Base-by-base conservation (phyloP, 2,797 vertebrate genomes). In the Acrossocheilus wenchowensis region DNA sequence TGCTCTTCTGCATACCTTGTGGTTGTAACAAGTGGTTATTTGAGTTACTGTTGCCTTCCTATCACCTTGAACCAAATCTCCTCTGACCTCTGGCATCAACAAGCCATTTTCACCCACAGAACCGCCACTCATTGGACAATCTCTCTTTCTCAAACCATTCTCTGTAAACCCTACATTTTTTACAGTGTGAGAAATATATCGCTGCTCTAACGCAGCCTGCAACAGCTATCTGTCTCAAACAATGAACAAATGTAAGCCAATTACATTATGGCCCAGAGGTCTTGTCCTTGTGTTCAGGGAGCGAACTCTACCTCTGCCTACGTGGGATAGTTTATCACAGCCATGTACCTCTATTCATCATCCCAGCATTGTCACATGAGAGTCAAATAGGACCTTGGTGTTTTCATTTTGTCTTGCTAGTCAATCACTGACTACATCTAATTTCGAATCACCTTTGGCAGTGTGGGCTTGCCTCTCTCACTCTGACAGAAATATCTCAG, bases 71-170 rank as follows among this genome's bases (percentile, higher is more conserved):
- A 68, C 6, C 26, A 36, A 17, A 26, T 89, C 62, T 88, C 88
- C 85, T 87, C 86, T 87, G 86, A 89, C 82, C 79, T 88, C 77
- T 88, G 69, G 30, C 84, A 81, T 83, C 81, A 88, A 83, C 79
- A 87, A 83, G 30, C 5, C 64, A 74, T 85, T 73, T 89, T 71
- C 2, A 5, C 78, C 41, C 62, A 85, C 17, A 87, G 39, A 84
- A 87, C 62, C 45, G 52, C 72, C 15, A 5, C 84, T 82, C 68
- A 86, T 79, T 78, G 87, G 39, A 82, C 77, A 74, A 72, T 26
- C 43, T 83, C 39, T 62, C 36, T 26, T 5, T 82, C 41, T 41
- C 3, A 0, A 30, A 52, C 45, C 0, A 11, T 68, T 48, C n/a
- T 36, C 60, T 36, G 19, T 21, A 54, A 21, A 21, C 6, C 19